Conservation (phyloP, 2,797 vertebrate genomes). For the Arctocebus calabarensis region DNA sequence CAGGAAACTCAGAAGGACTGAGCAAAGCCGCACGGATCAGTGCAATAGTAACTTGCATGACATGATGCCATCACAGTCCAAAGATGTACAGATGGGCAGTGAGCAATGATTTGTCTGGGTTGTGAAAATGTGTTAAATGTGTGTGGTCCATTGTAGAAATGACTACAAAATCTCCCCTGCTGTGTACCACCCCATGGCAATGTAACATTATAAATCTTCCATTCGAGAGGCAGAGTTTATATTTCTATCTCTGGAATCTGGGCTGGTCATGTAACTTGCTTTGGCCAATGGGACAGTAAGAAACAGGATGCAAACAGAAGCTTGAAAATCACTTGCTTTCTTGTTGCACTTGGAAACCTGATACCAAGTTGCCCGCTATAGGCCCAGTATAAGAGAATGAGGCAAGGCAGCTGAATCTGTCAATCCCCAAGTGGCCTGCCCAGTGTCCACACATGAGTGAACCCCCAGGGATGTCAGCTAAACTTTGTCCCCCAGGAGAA, state of each 20-base stretch:
- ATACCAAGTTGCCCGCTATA: not conserved
- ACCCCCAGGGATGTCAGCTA: not conserved
- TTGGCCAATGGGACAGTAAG: not conserved
- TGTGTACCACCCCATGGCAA: not conserved
- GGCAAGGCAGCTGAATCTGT: not conserved
- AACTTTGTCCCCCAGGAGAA: not conserved
- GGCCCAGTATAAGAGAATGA: not conserved
- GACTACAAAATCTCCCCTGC: not conserved
- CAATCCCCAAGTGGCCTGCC: not conserved
- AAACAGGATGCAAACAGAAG: not conserved
- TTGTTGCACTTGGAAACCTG: not conserved
- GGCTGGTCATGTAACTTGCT: not conserved
- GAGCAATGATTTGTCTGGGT: no score
- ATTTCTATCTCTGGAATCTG: not conserved
- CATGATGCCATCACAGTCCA: accelerated
- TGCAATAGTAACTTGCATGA: accelerated
- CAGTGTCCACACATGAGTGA: not conserved
- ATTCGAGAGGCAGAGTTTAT: no score
- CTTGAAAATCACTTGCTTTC: not conserved
- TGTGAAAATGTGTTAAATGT: not conserved
- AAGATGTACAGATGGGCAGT: not conserved
- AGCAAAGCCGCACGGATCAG: no score
- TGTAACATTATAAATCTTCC: not conserved
- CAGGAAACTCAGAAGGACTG: not conserved
- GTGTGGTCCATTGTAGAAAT: not conserved